Base-by-base conservation (phyloP, 1,140 invertebrate genomes). In the Zaprionus ornatus region DNA sequence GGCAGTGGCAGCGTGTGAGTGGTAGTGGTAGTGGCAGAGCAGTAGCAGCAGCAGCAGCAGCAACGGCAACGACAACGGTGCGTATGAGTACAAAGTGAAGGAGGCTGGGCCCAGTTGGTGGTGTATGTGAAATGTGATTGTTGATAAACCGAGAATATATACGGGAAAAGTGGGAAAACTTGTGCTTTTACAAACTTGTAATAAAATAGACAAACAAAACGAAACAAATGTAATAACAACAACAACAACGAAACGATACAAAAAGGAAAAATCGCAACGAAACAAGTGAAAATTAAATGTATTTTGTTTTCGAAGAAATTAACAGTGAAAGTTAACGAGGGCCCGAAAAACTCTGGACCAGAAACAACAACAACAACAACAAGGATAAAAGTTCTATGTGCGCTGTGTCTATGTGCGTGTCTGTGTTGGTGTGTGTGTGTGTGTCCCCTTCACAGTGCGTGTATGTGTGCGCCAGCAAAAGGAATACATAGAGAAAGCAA, bases 401-500 rank as follows among this genome's bases (percentile, higher is more conserved):
- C 25, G 62, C 29, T 32, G 29, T 32, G 29, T 32, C 29, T 32
- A 32, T 32, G 29, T 32, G 29, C 68, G 45, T 63, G 55, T 50
- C 6, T 52, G 17, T 27, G n/a, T 25, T 4, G 37, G 15, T 67
- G 52, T 29, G 50, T 63, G 56, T 40, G 55, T 60, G n/a, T 40
- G 27, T 56, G 29, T 48, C 6, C 17, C 7, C 12, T 25, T n/a
- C n/a, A n/a, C 7, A 23, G 59, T 61, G 48, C 23, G 27, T 55
- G 35, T 80, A 55, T 67, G 70, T 69, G 79, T 45, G 81, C 68
- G 65, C 25, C 29, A 52, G 71, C 37, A 75, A 86, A 85, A 85
- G 80, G 79, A 85, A 85, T 85, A 45, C 40, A 45, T 45, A 85
- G 82, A 85, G 82, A 85, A 85, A 85, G 82, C 82, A 85, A 85